phyloP scores from a whole-genome alignment of 2,797 vertebrate species.

The Brachyalestes nurse region DNA sequence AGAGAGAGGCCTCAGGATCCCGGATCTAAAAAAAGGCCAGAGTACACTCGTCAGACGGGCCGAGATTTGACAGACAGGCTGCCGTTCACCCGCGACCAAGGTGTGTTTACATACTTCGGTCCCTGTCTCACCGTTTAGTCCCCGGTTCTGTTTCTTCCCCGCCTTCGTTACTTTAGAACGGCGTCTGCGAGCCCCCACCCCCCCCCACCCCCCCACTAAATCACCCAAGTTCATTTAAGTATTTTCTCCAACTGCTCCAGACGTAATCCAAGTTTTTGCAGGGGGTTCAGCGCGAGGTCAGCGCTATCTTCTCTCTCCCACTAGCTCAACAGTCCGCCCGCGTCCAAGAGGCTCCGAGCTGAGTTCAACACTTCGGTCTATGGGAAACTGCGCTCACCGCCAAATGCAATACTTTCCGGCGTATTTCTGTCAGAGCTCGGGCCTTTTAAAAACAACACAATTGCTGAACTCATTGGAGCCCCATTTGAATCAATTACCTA shows the following conservation, averaged over 20 bases:
- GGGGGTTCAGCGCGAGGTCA: slow-evolving; percentile 82
- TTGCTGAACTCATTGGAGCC: slow-evolving; percentile 72
- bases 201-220: slow-evolving; percentile 78
- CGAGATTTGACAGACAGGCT: not conserved
- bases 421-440: slow-evolving; percentile 80
- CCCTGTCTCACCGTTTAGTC: not conserved
- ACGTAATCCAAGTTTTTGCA: slow-evolving; percentile 75
- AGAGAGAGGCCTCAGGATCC: slow-evolving; percentile 12
- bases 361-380: slow-evolving; percentile 74
- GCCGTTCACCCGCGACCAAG: not conserved
- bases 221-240: slow-evolving; percentile 74
- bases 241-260: slow-evolving; percentile 72
- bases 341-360: slow-evolving; percentile 79
- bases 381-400: slow-evolving; percentile 79
- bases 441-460: slow-evolving; percentile 79
- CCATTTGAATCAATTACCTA: slow-evolving; percentile 81
- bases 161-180: slow-evolving; percentile 50
- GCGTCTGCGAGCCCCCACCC: slow-evolving; percentile 71
- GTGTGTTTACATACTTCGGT: slow-evolving; percentile 17
- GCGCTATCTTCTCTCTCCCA: slow-evolving; percentile 73
- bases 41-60: not conserved
- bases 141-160: slow-evolving; percentile 24
- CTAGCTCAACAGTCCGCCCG: slow-evolving; percentile 75
- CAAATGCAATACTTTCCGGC: slow-evolving; percentile 83
- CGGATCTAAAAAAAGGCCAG: not conserved